Evolutionary conservation across 2,113 vertebrate genomes (phyloP).

Genomic region (Polypterus senegalus): DNA sequence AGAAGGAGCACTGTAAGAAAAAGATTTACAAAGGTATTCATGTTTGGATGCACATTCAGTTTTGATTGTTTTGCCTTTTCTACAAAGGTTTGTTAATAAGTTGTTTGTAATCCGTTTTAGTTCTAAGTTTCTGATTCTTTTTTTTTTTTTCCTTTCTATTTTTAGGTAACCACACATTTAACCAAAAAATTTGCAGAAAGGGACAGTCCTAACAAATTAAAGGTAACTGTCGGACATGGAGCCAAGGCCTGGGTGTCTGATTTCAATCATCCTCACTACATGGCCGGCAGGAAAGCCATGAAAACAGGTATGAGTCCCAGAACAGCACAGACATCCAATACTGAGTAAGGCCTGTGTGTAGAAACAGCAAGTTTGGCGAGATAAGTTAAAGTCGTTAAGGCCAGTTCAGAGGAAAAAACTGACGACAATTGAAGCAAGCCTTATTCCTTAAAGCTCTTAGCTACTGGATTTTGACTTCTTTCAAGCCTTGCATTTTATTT

Average conservation of each 20-base stretch:
- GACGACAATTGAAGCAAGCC: too few species aligned
- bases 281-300: constrained; percentile 85
- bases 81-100: background rate
- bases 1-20: too few species aligned
- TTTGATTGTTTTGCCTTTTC: too few species aligned
- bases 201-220: constrained; percentile 78
- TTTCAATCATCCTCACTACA: constrained; percentile 88
- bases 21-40: too few species aligned
- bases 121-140: background rate
- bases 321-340: too few species aligned
- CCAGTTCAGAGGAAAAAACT: too few species aligned
- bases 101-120: background rate
- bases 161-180: constrained; percentile 65
- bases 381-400: too few species aligned
- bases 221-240: constrained; percentile 66
- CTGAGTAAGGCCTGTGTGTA: too few species aligned
- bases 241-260: constrained; percentile 92
- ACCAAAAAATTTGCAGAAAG: constrained; percentile 66
- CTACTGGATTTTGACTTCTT: too few species aligned
- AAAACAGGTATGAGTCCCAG: constrained; percentile 59
- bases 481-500: too few species aligned
- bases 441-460: too few species aligned
- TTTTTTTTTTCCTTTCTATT: constrained; percentile 6
- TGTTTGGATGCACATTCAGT: background rate
- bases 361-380: too few species aligned